Evolutionary conservation across 2,797 vertebrate genomes (phyloP), one percentile per base, ranked within the genome.

Genomic region (Lophius americanus): DNA sequence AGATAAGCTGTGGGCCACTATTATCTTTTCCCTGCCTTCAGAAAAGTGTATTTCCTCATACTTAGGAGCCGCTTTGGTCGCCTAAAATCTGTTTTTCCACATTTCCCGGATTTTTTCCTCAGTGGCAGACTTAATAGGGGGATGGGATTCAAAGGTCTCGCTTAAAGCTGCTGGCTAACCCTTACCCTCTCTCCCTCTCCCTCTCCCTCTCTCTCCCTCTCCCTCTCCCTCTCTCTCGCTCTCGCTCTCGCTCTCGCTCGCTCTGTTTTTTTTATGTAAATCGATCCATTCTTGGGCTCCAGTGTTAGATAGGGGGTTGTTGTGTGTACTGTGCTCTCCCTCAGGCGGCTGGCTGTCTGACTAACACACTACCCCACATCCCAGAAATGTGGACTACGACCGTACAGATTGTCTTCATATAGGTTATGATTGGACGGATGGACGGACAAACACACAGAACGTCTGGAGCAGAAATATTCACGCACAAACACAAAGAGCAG

Each of bases 331-430:
- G 86, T 77, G 61, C 50, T 68, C 67, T 82, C 84, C 91, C 89
- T 79, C 70, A 88, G 93, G 93, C 90, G 86, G 83, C 92, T 84
- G 76, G n/a, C 83, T 90, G 92, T 93, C 92, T 94, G 87, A 83
- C 83, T 86, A 85, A 84, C 70, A 85, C 88, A 89, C 89, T 91
- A 81, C 76, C 87, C 81, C 70, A 83, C 84, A 85, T 85, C 70
- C 60, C 71, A 73, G 83, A 84, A 82, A 79, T 70, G 60, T 81
- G 83, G 67, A 83, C 84, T 64, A 52, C 56, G 67, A 51, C 75
- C 71, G 64, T 80, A 87, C 85, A 79, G 84, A 81, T 77, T 60
- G 77, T 68, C 55, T 78, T 82, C 73, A 86, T 89, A 71, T 82
- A 74, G 85, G 85, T 87, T 86, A 85, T 86, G 86, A 83, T 82